Evolutionary conservation across 2,113 vertebrate genomes (phyloP).

Genomic region (Micronisus gabar): DNA sequence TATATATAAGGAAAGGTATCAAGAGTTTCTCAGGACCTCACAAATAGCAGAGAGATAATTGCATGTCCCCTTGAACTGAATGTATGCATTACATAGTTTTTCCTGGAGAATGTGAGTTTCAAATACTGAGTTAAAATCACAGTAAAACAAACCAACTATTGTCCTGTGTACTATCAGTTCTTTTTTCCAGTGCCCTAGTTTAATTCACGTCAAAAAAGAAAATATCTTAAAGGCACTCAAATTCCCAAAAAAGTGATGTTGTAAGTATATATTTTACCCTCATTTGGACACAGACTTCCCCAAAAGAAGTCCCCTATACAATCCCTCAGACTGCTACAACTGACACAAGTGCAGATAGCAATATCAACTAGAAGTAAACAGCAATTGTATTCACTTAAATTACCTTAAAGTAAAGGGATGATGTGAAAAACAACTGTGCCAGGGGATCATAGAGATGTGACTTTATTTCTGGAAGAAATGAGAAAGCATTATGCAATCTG

Average conservation of each 20-base stretch:
- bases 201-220: neutral
- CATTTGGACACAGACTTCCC: neutral
- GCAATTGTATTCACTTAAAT: neutral
- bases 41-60: neutral
- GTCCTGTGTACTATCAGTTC: neutral
- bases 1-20: neutral
- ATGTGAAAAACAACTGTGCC: constrained; percentile 88
- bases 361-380: neutral
- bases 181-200: neutral
- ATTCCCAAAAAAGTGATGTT: neutral
- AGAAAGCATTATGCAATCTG: neutral
- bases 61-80: neutral
- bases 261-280: neutral
- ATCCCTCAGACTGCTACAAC: neutral
- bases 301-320: neutral
- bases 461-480: constrained; percentile 77
- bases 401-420: constrained; percentile 92
- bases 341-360: neutral
- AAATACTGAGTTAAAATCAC: neutral
- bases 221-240: neutral
- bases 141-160: neutral
- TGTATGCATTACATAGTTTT: neutral
- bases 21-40: neutral
- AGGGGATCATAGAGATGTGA: constrained; percentile 81
- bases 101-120: neutral